Base-by-base conservation (phyloP, 2,797 vertebrate species). In the Falco columbarius region DNA sequence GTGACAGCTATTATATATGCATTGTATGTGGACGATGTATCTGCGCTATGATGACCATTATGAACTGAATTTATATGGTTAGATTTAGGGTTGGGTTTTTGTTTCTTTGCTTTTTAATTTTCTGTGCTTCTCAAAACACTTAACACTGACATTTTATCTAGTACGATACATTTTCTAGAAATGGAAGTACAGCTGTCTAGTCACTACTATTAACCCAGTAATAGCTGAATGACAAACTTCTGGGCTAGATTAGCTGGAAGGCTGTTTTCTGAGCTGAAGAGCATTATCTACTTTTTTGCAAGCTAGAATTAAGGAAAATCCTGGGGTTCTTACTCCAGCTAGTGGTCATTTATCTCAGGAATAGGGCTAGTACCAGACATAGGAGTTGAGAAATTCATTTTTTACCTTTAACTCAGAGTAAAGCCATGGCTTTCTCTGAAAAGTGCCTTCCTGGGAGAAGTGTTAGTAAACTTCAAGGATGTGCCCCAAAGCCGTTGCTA, bases 101-200 rank as follows among this genome's bases (percentile, higher is more conserved):
- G 21, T 55, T 87, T 93, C 40, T 54, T 92, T 93, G 58, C 26
- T 32, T 90, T 80, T 90, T 73, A 66, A 79, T 94, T 96, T 93
- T 81, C 77, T 89, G 55, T 89, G 11, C 36, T 80, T 73, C 67
- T 89, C 2, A 0, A 66, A 89, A 36, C 63, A 63, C 79, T 87
- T 36, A 46, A 13, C 38, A 7, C 42, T 63, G 56, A 12, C 77
- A 58, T 92, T 84, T 71, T 70, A 2, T 76, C 27, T 59, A 11
- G 61, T 54, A 19, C 40, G 47, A 73, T 84, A 23, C n/a, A 4
- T 91, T 93, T 93, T 86, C 76, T 70, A 92, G 80, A 55, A 86
- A 29, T 77, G 84, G 49, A 67, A 89, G 13, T 30, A 24, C 52
- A 80, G 55, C 55, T 93, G 55, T 74, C 71, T 61, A 72, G 61